A percentile compares a stretch with the other conserved stretches of the same genome.
These are phyloP conservation scores for Ceuthmochares aereus DNA, from an alignment of 2,113 vertebrate species.

Conservation along the genomic window DNA sequence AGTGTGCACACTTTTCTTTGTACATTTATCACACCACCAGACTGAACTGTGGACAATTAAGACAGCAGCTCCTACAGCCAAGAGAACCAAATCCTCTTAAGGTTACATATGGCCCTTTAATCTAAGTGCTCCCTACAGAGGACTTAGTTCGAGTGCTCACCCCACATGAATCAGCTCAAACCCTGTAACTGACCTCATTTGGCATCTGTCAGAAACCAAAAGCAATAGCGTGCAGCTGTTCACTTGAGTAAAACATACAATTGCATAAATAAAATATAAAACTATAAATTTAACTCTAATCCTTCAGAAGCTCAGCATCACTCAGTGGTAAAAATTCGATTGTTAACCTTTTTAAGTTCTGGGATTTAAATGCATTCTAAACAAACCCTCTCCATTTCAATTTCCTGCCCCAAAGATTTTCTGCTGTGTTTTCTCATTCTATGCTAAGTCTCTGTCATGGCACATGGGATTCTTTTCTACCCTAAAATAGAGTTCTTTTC, in stretches of 20 bases:
- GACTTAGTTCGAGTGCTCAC: neutral
- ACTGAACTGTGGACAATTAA: slow-evolving; percentile 24
- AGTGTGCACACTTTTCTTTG: neutral
- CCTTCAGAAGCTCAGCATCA: neutral
- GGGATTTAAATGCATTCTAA: neutral
- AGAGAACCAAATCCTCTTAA: slow-evolving; percentile 49
- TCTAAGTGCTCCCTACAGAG: neutral
- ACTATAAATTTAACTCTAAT: neutral
- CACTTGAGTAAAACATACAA: slow-evolving; percentile 11
- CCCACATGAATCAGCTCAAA: neutral
- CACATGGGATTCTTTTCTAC: neutral
- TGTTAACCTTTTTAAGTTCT: neutral
- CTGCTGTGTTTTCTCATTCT: neutral
- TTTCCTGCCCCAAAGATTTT: neutral
- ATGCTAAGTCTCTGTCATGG: neutral
- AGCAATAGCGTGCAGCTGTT: slow-evolving; percentile 33
- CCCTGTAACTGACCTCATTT: slow-evolving; percentile 63
- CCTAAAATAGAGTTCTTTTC: neutral
- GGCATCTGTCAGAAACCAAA: slow-evolving; percentile 48
- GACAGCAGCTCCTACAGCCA: slow-evolving; percentile 4
- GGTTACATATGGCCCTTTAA: slow-evolving; percentile 38
- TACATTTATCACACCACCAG: neutral
- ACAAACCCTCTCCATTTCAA: neutral
- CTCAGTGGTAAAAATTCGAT: neutral
- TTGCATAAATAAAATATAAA: slow-evolving; percentile 4